Base-by-base conservation (phyloP, 2,888 invertebrate genomes). In the Drosophila subquinaria region DNA sequence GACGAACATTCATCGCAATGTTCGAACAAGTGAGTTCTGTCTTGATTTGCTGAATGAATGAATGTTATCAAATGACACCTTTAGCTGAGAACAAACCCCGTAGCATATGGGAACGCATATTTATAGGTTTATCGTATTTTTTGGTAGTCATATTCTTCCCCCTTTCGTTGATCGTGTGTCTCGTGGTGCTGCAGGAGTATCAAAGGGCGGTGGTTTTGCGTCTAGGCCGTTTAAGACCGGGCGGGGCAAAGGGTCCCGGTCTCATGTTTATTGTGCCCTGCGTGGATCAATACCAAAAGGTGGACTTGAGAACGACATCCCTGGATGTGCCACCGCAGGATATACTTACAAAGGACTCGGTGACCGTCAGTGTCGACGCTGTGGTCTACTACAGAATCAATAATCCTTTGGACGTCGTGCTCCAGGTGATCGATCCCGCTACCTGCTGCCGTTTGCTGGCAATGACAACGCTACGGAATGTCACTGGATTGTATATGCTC, bases 281-380 rank as follows among this genome's bases (percentile, higher is more conserved):
- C 86, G 94, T 95, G 61, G 95, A 95, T 81, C 91, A 91, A 10
- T 94, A 93, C 89, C 92, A 93, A 1, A 94, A 92, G 85, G 93
- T 95, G 6, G 95, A 95, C 85, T 92, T 95, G 67, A 93, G 95
- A 56, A 94, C 94, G 2, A 93, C 94, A 6, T 94, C 95, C 0
- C 94, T 95, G 88, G 94, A 95, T 89, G 94, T 95, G n/a, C 94
- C 94, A 9, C 94, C 95, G 2, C 95, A 95, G 87, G 95, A 95
- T 91, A 94, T 93, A 63, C 94, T 98, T 60, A 97, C 97, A 30
- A 96, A 96, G 93, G 98, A 98, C 93, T 97, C 97, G 0, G 98
- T 98, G 38, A 98, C 98, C 0, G 97, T 98, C 6, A 96, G 96
- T 27, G 97, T 98, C 0, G 98, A 98, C 88, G 98, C 98, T 0